Evolutionary conservation across 2,888 invertebrate species (phyloP).

Genomic region (Drosophila affinis): DNA sequence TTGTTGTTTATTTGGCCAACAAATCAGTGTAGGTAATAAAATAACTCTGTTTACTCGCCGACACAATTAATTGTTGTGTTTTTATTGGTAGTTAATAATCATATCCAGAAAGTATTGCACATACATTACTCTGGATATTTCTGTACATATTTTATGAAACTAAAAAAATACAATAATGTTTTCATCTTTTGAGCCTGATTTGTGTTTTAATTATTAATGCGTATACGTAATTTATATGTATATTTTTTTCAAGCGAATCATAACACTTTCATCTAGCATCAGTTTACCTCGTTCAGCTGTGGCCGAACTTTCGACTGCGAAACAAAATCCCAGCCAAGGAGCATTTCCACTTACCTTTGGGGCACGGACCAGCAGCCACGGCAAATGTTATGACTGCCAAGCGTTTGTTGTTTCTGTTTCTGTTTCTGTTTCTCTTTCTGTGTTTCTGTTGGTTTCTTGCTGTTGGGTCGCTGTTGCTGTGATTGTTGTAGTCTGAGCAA

Average conservation of each 20-base stretch:
- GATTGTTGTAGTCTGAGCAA: constrained; percentile 64
- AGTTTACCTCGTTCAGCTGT: background rate
- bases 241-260: background rate
- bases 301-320: constrained; percentile 1
- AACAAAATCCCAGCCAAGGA: background rate
- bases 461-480: constrained; percentile 22
- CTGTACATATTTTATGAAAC: no score
- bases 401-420: constrained; percentile 42
- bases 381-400: constrained; percentile 50
- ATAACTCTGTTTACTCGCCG: no score
- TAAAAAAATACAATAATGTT: no score
- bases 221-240: background rate
- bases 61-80: no score
- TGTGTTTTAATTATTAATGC: no score
- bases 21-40: no score
- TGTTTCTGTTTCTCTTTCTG: constrained; percentile 1
- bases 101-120: no score
- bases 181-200: no score
- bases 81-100: no score
- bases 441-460: constrained; percentile 3
- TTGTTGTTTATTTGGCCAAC: no score
- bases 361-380: constrained; percentile 47
- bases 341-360: constrained; percentile 59
- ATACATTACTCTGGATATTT: background rate
- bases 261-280: background rate